Percentiles rank a stretch among this genome's conserved stretches.
Conservation (phyloP, 2,888 invertebrate genomes). For the Epinotia demarniana region DNA sequence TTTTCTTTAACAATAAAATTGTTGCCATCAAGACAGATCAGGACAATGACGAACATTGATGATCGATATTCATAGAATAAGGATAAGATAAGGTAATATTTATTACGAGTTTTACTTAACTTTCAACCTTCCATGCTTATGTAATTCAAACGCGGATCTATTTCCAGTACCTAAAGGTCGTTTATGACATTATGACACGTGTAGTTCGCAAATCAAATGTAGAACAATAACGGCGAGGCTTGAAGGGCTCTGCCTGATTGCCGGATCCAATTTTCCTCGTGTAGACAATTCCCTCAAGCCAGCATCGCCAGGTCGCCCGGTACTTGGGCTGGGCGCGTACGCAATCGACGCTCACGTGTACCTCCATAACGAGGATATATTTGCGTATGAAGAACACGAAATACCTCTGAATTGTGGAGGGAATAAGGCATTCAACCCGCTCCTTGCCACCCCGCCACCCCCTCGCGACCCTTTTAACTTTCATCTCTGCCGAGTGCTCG, state of each 20-base stretch:
- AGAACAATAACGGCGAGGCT: conserved; percentile 63
- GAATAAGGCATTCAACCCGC: conserved; percentile 84
- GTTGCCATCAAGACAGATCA: too few species aligned
- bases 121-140: background rate
- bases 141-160: background rate
- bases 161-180: conserved; percentile 7
- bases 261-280: conserved; percentile 74
- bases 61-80: too few species aligned
- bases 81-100: too few species aligned
- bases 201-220: conserved; percentile 58
- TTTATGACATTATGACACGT: conserved; percentile 39
- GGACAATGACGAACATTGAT: too few species aligned
- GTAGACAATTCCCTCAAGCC: conserved; percentile 71
- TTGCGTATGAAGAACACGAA: conserved; percentile 85
- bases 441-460: conserved; percentile 64
- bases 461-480: conserved; percentile 84
- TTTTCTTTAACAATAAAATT: too few species aligned
- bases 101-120: background rate
- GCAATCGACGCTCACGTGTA: conserved; percentile 83
- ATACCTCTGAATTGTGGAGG: conserved; percentile 85
- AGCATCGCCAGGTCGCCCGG: conserved; percentile 55
- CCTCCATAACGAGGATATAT: conserved; percentile 84
- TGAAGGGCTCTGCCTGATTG: conserved; percentile 72
- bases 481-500: conserved; percentile 85
- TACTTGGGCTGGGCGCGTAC: conserved; percentile 74